Base-by-base conservation (phyloP, 2,113 vertebrate genomes). In the Excalfactoria chinensis region DNA sequence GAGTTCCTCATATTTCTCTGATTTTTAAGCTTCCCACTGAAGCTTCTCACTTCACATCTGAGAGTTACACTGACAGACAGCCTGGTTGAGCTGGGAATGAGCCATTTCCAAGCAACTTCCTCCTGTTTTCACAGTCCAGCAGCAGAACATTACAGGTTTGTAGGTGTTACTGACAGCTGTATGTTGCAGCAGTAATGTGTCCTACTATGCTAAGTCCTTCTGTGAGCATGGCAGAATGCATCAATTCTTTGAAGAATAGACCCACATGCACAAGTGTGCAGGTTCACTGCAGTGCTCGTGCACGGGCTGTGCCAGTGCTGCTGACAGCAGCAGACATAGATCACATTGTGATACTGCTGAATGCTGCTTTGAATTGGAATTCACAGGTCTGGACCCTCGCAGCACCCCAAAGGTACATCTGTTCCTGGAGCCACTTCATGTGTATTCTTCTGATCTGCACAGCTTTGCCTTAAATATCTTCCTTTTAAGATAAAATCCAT, bases 91-190 rank as follows among this genome's bases (percentile, higher is more conserved):
- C 37, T 8, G 35, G 6, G 73, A 91, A 88, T 88, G 59, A 84
- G 94, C 70, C 90, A 83, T 91, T 89, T 82, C 68, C 41, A 67
- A 53, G 94, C 81, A 90, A 80, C 72, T 84, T 84, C 71, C 77
- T 93, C 93, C 34, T 70, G 93, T 91, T 76, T 68, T 91, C 87
- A 30, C 70, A 13, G 75, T 34, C 77, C 51, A 43, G 91, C 88
- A 82, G 90, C 59, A 73, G 93, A 71, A 86, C 86, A 71, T 95
- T 84, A 89, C 84, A 95, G 90, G 76, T 43, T 66, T 49, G 93
- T 68, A 89, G 94, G 93, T 94, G 95, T 83, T 84, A 11, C 80
- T 9, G 48, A 84, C 83, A 88, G 86, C 49, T 72, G 17, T n/a
- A 56, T 55, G 53, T 84, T 55, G 90, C 58, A n/a, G 89, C 74